Base-by-base conservation (phyloP, 2,797 vertebrate species). In the Paramormyrops hopkinsi region DNA sequence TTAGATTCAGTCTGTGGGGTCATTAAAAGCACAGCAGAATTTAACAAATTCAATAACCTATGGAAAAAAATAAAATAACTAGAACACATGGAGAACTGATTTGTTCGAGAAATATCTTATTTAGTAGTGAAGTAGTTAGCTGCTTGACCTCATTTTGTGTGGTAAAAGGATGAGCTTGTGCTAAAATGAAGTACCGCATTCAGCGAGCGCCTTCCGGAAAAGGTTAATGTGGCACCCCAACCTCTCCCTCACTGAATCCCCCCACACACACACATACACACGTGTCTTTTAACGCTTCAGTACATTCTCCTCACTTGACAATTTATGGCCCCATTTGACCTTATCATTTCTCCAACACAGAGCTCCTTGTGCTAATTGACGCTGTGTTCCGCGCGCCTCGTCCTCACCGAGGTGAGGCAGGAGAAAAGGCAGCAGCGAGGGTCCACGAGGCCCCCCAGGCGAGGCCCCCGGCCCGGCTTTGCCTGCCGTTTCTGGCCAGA, bases 311-410 rank as follows among this genome's bases (percentile, higher is more conserved):
- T 50, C 85, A 29, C 88, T 56, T 82, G 11, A 89, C 53, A 41
- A 69, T 91, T 91, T 91, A 90, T 90, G 48, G 83, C 53, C 89
- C 51, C 51, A 87, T 88, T 86, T 90, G 82, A 83, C 89, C 84
- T 88, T 88, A 87, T 89, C 90, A 88, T 73, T 54, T 83, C 51
- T 87, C 46, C 11, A 37, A 69, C 73, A 87, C 50, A 76, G 62
- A n/a, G 87, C 51, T 89, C 88, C 88, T 54, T 84, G 46, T 83
- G 89, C 73, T 91, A 90, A 89, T 89, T 90, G 89, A 89, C 73
- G 73, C 69, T 76, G 89, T 88, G 84, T 79, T 51, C 41, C 76
- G 88, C 37, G 12, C 50, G 44, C 69, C 59, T 50, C 69, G 89
- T 89, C 69, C 87, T 82, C 53, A 17, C 29, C 14, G 48, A 83